Evolutionary conservation across 2,113 vertebrate genomes (phyloP), one percentile per base, ranked within the genome.

Genomic region (Xenopus borealis): DNA sequence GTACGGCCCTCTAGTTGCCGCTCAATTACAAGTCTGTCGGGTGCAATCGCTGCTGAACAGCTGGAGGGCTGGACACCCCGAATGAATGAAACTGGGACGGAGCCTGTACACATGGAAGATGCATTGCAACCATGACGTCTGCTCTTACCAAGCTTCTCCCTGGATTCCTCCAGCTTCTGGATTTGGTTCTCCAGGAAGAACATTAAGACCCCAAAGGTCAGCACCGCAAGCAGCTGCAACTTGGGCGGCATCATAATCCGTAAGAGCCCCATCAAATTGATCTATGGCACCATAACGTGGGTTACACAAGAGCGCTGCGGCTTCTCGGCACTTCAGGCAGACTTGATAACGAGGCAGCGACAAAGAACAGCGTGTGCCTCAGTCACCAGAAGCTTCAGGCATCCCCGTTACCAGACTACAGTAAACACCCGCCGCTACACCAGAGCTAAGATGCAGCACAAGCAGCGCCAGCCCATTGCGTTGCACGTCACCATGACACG

Each of bases 161-260:
- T 91, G 89, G 95, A 97, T 90, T 98, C 95, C 85, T 98, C 96
- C 89, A 97, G 94, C 84, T 97, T 97, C 91, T 98, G 96, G 85
- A 98, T 94, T 89, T 98, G 96, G 86, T 96, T 98, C 90, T 96
- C 95, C 87, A 98, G 84, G 87, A 96, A 95, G 69, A 98, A 88
- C 91, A 97, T 95, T 81, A 91, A 91, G 83, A 97, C 91, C 63
- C 92, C 92, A 87, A 98, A 98, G 72, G 92, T 92, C 89, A 97
- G 86, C 88, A 96, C 93, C 86, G 94, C 94, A 91, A 97, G 85
- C 72, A 97, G 94, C 94, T 98, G 96, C 93, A 96, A 95, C 91
- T 98, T 98, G 82, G 95, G 95, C 92, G 94, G 94, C 96, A 98
- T 94, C 90, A 95, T 96, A 92, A 94, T 94, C 93, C 96, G 89